These are phyloP conservation scores for Cossypha niveicapilla DNA, from an alignment of 2,797 vertebrate species.

Conservation along the genomic window DNA sequence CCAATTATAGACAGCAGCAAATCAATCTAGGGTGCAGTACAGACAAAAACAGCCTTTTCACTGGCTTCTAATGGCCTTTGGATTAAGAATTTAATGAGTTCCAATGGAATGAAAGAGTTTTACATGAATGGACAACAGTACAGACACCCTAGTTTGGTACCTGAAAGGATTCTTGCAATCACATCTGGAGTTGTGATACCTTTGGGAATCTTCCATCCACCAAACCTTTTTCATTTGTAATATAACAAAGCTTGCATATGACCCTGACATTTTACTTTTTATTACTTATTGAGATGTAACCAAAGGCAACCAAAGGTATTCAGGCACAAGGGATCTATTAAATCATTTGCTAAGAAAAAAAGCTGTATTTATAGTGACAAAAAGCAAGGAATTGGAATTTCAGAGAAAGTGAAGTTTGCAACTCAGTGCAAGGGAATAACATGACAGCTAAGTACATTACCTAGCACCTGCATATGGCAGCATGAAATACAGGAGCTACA, in stretches of 20 bases:
- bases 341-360: slow-evolving; percentile 23
- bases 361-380: background rate
- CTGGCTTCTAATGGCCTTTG: background rate
- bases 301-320: slow-evolving; percentile 15
- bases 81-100: background rate
- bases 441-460: background rate
- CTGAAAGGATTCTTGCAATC: background rate
- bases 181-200: background rate
- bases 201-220: background rate
- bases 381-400: background rate
- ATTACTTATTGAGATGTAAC: background rate
- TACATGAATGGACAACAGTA: background rate
- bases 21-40: background rate
- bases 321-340: background rate
- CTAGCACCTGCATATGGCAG: background rate
- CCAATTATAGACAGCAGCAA: background rate
- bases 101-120: background rate
- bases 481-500: background rate
- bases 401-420: background rate
- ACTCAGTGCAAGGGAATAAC: background rate
- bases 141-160: background rate
- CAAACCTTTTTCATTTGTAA: background rate
- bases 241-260: background rate
- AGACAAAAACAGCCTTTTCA: background rate
- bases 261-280: slow-evolving; percentile 23